phyloP scores from a whole-genome alignment of 1,140 invertebrate genomes.

The Zaprionus gabonicus region DNA sequence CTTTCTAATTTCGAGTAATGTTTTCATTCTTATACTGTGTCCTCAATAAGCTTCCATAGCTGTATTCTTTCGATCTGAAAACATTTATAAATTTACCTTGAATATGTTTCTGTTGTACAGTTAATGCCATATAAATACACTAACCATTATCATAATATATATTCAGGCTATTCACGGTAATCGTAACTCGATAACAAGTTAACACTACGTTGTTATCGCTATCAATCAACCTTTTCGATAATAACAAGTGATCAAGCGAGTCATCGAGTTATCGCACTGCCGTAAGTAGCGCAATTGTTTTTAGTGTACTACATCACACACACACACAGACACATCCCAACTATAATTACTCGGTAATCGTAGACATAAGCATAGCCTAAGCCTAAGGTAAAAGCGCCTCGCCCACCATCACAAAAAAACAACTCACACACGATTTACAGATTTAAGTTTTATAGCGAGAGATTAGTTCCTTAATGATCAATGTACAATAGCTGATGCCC shows the following conservation, averaged over 20 bases:
- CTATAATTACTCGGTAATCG: constrained; percentile 44
- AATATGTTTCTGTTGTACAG: constrained; percentile 42
- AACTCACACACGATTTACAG: neutral
- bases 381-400: constrained; percentile 28
- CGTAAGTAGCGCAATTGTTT: constrained; percentile 21
- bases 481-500: constrained; percentile 33
- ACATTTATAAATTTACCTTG: neutral
- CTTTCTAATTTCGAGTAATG: neutral
- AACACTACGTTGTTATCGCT: neutral
- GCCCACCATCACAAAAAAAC: constrained; percentile 21
- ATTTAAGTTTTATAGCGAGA: constrained; percentile 24
- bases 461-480: constrained; percentile 31
- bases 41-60: constrained; percentile 17
- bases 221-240: neutral
- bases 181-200: neutral
- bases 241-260: neutral
- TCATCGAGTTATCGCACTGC: neutral
- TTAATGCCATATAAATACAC: constrained; percentile 22
- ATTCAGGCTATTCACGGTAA: neutral
- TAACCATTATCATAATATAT: constrained; percentile 25
- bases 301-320: constrained; percentile 20
- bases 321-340: constrained; percentile 8
- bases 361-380: constrained; percentile 45
- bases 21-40: neutral
- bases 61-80: neutral